These are phyloP conservation scores for Zenarchopterus dispar DNA, from an alignment of 2,797 vertebrate genomes.

Conservation along the genomic window DNA sequence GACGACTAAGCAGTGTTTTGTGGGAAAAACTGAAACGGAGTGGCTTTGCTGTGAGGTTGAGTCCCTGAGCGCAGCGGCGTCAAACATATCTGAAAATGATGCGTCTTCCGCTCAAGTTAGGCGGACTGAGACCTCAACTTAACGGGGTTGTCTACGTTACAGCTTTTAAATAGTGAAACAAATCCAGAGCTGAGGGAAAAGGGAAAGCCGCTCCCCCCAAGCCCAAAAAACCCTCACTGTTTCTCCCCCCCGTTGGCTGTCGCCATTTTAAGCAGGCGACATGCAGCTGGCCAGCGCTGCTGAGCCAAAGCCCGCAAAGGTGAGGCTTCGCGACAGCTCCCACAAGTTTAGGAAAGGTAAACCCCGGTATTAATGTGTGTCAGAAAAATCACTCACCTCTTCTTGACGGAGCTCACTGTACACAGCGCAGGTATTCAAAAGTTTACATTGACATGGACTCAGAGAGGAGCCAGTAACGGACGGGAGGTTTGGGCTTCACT, in stretches of 20 bases:
- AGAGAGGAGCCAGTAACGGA: conserved; percentile 58
- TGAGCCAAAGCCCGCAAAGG: conserved; percentile 68
- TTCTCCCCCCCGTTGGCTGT: conserved; percentile 71
- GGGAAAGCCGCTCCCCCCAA: conserved; percentile 43
- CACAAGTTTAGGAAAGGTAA: conserved; percentile 69
- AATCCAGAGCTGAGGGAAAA: conserved; percentile 41
- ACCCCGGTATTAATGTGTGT: conserved; percentile 29
- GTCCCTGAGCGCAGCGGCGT: conserved; percentile 56
- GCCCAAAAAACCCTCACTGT: conserved; percentile 15
- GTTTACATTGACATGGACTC: conserved; percentile 66
- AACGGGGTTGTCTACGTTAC: conserved; percentile 41
- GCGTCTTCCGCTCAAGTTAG: conserved; percentile 73
- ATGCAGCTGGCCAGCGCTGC: conserved; percentile 76
- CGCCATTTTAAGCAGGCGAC: conserved; percentile 87
- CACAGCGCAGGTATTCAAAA: conserved; percentile 59
- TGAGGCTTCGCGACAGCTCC: conserved; percentile 43
- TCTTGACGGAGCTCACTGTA: conserved; percentile 41
- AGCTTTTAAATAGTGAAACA: conserved; percentile 33
- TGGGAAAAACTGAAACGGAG: too few species aligned
- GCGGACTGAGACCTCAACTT: conserved; percentile 69
- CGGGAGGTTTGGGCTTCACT: conserved; percentile 67
- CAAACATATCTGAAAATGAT: conserved; percentile 62
- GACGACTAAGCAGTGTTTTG: too few species aligned
- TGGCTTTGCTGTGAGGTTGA: too few species aligned
- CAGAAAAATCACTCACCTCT: conserved; percentile 72